Conservation (phyloP, 2,888 invertebrate genomes). For the Thymelicus lineola region DNA sequence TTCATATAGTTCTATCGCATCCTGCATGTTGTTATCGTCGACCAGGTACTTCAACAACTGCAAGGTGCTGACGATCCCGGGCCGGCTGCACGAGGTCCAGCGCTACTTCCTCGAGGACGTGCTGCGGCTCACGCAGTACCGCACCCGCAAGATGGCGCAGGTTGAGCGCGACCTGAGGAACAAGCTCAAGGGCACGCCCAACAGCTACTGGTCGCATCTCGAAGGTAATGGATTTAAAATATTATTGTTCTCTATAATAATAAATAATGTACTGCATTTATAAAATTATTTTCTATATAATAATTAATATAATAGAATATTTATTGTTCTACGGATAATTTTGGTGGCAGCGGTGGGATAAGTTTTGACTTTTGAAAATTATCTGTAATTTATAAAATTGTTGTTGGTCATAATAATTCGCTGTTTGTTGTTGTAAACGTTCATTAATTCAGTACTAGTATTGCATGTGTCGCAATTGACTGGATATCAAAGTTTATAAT, state of each 20-base stretch:
- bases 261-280: too few relatives aligned
- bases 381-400: not conserved
- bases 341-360: not conserved
- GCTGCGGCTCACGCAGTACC: slow-evolving; percentile 86
- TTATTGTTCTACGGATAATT: not conserved
- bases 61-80: slow-evolving; percentile 29
- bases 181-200: slow-evolving; percentile 59
- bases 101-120: slow-evolving; percentile 93
- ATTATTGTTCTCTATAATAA: too few relatives aligned
- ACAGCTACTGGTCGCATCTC: slow-evolving; percentile 74
- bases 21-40: not conserved
- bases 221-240: slow-evolving; percentile 56
- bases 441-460: too few relatives aligned
- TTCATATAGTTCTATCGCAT: too few relatives aligned
- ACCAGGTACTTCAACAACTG: slow-evolving; percentile 89
- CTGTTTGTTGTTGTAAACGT: too few relatives aligned
- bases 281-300: too few relatives aligned
- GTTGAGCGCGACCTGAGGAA: slow-evolving; percentile 65
- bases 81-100: slow-evolving; percentile 88
- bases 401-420: not conserved
- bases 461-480: too few relatives aligned
- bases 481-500: too few relatives aligned
- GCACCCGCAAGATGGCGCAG: slow-evolving; percentile 76
- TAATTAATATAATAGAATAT: too few relatives aligned
- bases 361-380: not conserved